Conservation (phyloP, 2,888 invertebrate genomes). For the Lithosia quadra region DNA sequence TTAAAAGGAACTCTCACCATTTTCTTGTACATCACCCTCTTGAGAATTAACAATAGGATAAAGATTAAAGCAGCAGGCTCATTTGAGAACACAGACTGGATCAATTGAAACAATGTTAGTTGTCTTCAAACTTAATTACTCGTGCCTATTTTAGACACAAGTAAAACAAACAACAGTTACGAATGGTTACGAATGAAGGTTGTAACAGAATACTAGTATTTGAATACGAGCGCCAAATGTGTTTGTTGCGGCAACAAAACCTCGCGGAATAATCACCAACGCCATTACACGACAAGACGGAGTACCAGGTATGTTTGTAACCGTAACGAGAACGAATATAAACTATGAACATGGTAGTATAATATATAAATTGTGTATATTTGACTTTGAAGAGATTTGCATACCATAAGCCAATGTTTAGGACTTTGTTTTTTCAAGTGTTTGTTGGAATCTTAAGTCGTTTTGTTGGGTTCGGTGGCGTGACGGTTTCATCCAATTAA, state of each 20-base stretch:
- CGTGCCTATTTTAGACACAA: not conserved
- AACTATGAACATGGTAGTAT: slow-evolving; percentile 2
- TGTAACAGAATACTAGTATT: slow-evolving; percentile 3
- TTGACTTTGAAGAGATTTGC: not conserved
- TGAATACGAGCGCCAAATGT: slow-evolving; percentile 17
- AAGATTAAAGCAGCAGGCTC: not conserved
- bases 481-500: too few species aligned
- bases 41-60: not conserved
- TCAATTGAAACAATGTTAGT: not conserved
- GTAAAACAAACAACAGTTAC: not conserved
- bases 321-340: slow-evolving; percentile 13
- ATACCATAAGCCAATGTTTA: not conserved
- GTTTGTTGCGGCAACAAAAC: slow-evolving; percentile 14
- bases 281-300: slow-evolving; percentile 11
- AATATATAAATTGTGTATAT: not conserved
- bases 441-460: not conserved
- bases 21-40: not conserved
- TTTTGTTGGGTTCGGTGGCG: too few species aligned
- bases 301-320: slow-evolving; percentile 8
- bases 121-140: slow-evolving; percentile 4
- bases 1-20: not conserved
- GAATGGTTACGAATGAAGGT: not conserved
- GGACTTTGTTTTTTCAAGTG: not conserved
- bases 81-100: not conserved
- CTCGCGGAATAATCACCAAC: slow-evolving; percentile 14